Conservation (phyloP, 2,797 vertebrate species). For the Pangasius macronema region DNA sequence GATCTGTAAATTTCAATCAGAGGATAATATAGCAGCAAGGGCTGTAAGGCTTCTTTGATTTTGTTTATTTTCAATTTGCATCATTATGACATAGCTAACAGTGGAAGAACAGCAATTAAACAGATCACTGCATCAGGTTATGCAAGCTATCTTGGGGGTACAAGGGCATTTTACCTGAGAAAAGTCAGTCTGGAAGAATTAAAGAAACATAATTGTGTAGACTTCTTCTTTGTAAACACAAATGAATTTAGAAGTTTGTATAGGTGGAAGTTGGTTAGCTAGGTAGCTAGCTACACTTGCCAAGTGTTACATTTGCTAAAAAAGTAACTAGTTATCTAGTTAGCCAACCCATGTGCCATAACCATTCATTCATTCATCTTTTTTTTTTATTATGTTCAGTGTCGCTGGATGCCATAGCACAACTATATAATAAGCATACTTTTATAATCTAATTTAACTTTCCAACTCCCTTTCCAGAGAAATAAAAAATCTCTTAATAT, state of each 20-base stretch:
- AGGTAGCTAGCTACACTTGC: background rate
- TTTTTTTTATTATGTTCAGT: background rate
- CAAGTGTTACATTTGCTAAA: background rate
- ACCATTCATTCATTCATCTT: background rate
- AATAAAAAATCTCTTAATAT: background rate
- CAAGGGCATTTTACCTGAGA: background rate
- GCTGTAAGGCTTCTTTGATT: background rate
- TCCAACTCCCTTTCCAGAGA: background rate
- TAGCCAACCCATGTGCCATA: background rate
- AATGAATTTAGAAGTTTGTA: background rate
- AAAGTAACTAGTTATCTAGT: background rate
- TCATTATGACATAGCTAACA: background rate
- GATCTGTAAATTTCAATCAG: background rate
- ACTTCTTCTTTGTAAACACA: background rate
- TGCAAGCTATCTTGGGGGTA: background rate
- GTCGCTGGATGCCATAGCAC: background rate
- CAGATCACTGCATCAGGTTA: background rate
- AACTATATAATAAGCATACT: background rate
- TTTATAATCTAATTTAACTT: background rate
- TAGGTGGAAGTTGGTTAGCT: background rate
- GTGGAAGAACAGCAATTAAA: background rate
- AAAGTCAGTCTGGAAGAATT: background rate
- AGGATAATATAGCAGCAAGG: background rate
- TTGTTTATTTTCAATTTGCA: constrained; percentile 7
- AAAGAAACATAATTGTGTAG: background rate